These are phyloP conservation scores for Diarsia mendica DNA, from an alignment of 2,888 invertebrate genomes.

Conservation along the genomic window DNA sequence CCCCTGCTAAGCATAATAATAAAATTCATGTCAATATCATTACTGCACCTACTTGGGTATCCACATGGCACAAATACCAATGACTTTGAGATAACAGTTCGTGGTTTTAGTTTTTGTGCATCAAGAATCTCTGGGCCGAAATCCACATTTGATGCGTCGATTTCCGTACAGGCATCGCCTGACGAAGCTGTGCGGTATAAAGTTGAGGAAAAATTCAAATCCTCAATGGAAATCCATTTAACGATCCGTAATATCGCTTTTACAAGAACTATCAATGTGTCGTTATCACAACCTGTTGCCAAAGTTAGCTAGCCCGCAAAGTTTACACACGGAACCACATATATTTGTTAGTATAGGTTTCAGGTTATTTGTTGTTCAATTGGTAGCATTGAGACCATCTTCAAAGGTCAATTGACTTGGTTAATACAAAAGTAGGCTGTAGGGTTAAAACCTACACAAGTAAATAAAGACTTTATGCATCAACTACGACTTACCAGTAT, in stretches of 20 bases:
- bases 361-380: conserved; percentile 27
- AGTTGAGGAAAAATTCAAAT: background rate
- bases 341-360: conserved; percentile 21
- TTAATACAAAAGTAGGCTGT: background rate
- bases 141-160: background rate
- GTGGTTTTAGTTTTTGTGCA: too few relatives aligned
- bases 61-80: background rate
- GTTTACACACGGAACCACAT: conserved; percentile 19
- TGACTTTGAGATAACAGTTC: conserved; percentile 1
- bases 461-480: too few relatives aligned
- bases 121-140: background rate
- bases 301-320: conserved; percentile 7
- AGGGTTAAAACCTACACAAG: background rate
- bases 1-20: conserved; percentile 27
- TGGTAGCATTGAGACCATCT: conserved; percentile 7
- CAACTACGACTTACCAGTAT: background rate
- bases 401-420: background rate
- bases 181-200: background rate
- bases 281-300: conserved; percentile 41
- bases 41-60: conserved; percentile 12
- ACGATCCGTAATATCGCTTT: conserved; percentile 5
- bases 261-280: conserved; percentile 33
- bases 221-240: background rate
- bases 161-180: background rate
- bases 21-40: conserved; percentile 40